Evolutionary conservation across 2,888 invertebrate species (phyloP).

Genomic region (Conchocele bisecta): DNA sequence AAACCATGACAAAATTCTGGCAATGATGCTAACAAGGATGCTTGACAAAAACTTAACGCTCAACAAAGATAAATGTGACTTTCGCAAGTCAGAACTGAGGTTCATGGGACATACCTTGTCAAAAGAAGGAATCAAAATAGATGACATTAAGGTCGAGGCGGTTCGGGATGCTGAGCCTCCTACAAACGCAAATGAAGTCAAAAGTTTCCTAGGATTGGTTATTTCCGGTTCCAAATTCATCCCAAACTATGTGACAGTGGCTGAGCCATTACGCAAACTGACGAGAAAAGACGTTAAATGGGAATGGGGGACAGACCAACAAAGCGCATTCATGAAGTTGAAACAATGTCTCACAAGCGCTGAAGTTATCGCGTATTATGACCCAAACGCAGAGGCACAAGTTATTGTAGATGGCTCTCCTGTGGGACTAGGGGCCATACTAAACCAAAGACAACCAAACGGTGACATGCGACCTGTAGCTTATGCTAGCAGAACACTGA

Average conservation of each 20-base stretch:
- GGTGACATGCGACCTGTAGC: conserved; percentile 6
- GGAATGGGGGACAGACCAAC: conserved; percentile 9
- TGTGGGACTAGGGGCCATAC: conserved; percentile 4
- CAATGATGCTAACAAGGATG: too few relatives aligned
- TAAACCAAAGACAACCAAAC: conserved; percentile 12
- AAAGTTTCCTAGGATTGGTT: conserved; percentile 6
- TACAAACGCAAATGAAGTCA: conserved; percentile 3
- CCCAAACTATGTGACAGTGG: conserved; percentile 10
- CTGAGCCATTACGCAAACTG: conserved; percentile 12
- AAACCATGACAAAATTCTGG: too few relatives aligned
- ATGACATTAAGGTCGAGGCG: too few relatives aligned
- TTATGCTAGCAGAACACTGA: conserved; percentile 10
- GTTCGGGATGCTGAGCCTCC: too few relatives aligned
- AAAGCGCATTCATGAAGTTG: not conserved
- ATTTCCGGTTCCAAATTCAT: conserved; percentile 11
- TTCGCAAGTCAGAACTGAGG: too few relatives aligned
- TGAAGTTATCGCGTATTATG: conserved; percentile 10
- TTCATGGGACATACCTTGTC: too few relatives aligned
- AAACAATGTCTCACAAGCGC: conserved; percentile 8
- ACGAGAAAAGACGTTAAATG: conserved; percentile 11
- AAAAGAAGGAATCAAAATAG: too few relatives aligned
- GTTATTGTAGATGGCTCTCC: conserved; percentile 13
- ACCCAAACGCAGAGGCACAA: conserved; percentile 5
- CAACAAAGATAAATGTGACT: too few relatives aligned
- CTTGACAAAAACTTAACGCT: too few relatives aligned